phyloP scores from a whole-genome alignment of 2,797 vertebrate genomes.

The Sebastes melanostomus region DNA sequence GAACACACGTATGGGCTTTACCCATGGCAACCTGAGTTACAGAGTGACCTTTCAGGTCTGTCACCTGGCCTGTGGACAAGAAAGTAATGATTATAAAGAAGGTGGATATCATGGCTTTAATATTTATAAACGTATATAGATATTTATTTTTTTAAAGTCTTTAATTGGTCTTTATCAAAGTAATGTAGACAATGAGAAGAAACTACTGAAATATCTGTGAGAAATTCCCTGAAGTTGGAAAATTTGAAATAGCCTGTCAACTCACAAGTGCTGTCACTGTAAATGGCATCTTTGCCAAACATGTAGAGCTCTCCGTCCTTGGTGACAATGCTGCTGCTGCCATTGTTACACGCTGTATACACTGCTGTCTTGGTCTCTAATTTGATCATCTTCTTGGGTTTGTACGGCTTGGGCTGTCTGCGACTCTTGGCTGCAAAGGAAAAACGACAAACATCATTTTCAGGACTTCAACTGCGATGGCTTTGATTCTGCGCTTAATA shows the following conservation, averaged over 20 bases:
- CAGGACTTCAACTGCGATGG: background rate
- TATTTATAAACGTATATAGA: background rate
- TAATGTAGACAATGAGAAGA: background rate
- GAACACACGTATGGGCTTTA: conserved; percentile 96
- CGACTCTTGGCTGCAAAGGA: conserved; percentile 91
- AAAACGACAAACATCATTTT: background rate
- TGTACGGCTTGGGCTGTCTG: conserved; percentile 97
- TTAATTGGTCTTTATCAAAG: background rate
- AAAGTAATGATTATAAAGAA: background rate
- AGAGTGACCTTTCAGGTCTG: conserved; percentile 96
- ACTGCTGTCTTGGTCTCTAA: conserved; percentile 96
- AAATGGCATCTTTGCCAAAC: conserved; percentile 99
- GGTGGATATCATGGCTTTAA: background rate
- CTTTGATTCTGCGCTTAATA: background rate
- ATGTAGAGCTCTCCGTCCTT: conserved; percentile 99
- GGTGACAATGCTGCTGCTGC: conserved; percentile 97
- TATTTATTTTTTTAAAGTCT: background rate
- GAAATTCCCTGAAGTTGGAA: background rate
- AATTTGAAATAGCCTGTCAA: conserved; percentile 33
- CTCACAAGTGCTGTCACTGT: conserved; percentile 98
- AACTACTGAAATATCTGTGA: background rate
- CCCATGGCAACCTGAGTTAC: conserved; percentile 99
- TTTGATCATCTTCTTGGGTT: conserved; percentile 99
- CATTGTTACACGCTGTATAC: conserved; percentile 96
- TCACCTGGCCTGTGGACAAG: conserved; percentile 89